Conservation (phyloP, 2,888 invertebrate genomes). For the Eristalinus sepulchralis region DNA sequence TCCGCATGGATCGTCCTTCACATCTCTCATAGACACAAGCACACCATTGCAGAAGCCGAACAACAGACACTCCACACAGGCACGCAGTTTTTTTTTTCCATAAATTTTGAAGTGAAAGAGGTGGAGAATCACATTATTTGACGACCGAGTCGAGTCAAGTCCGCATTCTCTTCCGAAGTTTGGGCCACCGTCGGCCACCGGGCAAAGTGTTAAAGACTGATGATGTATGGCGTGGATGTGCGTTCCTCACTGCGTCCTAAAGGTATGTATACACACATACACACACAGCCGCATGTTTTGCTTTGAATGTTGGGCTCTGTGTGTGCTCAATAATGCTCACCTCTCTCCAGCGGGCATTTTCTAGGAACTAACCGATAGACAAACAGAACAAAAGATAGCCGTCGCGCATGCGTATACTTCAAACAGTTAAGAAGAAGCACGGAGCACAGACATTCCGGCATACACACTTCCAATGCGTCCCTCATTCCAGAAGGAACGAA, state of each 20-base stretch:
- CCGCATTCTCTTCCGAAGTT: slow-evolving; percentile 43
- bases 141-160: slow-evolving; percentile 8
- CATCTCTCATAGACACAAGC: not conserved
- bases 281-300: not conserved
- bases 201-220: slow-evolving; percentile 52
- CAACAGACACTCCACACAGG: slow-evolving; percentile 18
- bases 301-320: slow-evolving; percentile 41
- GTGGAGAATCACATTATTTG: not conserved
- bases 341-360: slow-evolving; percentile 55
- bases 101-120: slow-evolving; percentile 9
- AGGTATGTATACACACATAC: not conserved
- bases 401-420: slow-evolving; percentile 68
- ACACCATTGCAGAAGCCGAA: slow-evolving; percentile 11
- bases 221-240: slow-evolving; percentile 37
- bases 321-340: slow-evolving; percentile 66
- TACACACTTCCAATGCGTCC: slow-evolving; percentile 53
- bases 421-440: slow-evolving; percentile 61
- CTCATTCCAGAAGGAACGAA: slow-evolving; percentile 40
- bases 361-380: slow-evolving; percentile 67
- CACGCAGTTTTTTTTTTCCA: not conserved
- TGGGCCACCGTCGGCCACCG: not conserved
- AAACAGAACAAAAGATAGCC: slow-evolving; percentile 69
- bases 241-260: slow-evolving; percentile 9
- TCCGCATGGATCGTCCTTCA: slow-evolving; percentile 54
- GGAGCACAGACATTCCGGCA: slow-evolving; percentile 68